Percentiles rank a stretch among this genome's conserved stretches.
These are phyloP conservation scores for Malurus melanocephalus DNA, from an alignment of 2,113 vertebrate genomes.

Conservation along the genomic window DNA sequence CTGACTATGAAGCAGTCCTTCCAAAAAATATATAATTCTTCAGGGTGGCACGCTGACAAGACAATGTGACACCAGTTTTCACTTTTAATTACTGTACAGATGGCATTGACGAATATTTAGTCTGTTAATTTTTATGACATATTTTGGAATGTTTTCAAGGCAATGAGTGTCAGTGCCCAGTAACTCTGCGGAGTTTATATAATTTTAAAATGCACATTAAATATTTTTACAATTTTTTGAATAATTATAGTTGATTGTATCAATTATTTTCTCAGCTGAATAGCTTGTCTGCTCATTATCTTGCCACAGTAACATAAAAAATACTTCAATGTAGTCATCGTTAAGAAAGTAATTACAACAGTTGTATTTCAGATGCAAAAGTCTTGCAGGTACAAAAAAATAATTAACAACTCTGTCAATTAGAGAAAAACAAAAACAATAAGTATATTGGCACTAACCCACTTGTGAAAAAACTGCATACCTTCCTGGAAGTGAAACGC, in stretches of 20 bases:
- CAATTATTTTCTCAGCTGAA: conserved; percentile 44
- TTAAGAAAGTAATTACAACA: conserved; percentile 6
- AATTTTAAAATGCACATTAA: conserved; percentile 49
- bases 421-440: background rate
- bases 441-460: background rate
- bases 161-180: conserved; percentile 52
- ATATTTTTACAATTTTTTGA: conserved; percentile 47
- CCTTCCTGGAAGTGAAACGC: background rate
- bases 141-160: conserved; percentile 65
- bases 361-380: background rate
- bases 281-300: conserved; percentile 7
- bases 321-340: background rate
- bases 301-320: background rate
- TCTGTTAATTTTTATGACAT: conserved; percentile 76
- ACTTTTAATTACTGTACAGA: conserved; percentile 83
- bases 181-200: conserved; percentile 34
- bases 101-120: conserved; percentile 75
- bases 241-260: conserved; percentile 37
- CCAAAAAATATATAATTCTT: conserved; percentile 68
- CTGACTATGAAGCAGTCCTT: conserved; percentile 58
- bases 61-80: conserved; percentile 74
- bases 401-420: background rate
- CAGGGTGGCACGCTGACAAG: conserved; percentile 72
- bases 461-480: background rate
- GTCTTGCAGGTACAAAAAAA: conserved; percentile 34